Percentiles rank a stretch among this genome's conserved stretches.
Evolutionary conservation across 1,140 invertebrate species (phyloP).

Genomic region (Dinoponera quadriceps): DNA sequence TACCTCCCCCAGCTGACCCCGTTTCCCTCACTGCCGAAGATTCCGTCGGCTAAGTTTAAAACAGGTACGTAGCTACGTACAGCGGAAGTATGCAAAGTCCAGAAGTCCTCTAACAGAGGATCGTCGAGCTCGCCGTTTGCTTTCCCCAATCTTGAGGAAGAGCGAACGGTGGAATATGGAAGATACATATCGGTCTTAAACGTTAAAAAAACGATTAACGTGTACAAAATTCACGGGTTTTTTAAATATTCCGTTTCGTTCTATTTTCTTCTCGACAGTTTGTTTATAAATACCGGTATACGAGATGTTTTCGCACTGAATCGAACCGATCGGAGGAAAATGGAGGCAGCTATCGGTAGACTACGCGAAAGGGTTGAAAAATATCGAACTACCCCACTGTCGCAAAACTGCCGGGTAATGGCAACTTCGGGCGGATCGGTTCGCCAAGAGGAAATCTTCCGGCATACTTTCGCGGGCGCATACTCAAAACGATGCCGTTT

Average conservation of each 20-base stretch:
- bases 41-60: slow-evolving; percentile 13
- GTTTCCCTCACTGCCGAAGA: slow-evolving; percentile 11
- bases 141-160: not conserved
- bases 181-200: not conserved
- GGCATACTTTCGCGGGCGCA: not conserved
- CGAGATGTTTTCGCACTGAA: not conserved
- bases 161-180: not conserved
- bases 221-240: not conserved
- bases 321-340: not conserved
- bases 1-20: slow-evolving; percentile 26
- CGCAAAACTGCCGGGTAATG: not conserved
- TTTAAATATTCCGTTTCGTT: not conserved
- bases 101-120: slow-evolving; percentile 10
- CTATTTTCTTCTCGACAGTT: not conserved
- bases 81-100: slow-evolving; percentile 21
- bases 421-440: slow-evolving; percentile 49
- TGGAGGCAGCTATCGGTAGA: not conserved
- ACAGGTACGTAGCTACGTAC: not conserved
- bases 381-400: not conserved
- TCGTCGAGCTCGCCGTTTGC: not conserved
- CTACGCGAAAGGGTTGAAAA: not conserved
- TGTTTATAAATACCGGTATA: not conserved
- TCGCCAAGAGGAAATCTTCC: slow-evolving; percentile 11
- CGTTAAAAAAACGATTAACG: not conserved
- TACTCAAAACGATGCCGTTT: slow-evolving; percentile 20